Evolutionary conservation across 30 jellyfish, hydroid and myxozoan species (phyloP).

Genomic region (Haliclystus octoradiatus): DNA sequence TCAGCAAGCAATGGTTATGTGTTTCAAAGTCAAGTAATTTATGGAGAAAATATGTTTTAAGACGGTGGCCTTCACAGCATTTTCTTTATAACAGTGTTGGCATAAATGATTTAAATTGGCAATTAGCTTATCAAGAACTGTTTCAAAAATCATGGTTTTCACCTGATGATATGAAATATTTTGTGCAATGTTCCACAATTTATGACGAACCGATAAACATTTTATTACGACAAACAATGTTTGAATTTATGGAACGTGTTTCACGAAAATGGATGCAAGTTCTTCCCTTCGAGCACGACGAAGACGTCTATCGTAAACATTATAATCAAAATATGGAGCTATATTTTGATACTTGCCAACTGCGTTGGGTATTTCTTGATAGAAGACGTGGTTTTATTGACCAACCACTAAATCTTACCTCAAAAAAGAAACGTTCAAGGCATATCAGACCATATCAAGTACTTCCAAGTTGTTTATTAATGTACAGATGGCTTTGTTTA

Average conservation of each 20-base stretch:
- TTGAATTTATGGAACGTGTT: conserved; percentile 37
- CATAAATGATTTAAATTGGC: conserved; percentile 56
- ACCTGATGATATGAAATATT: conserved; percentile 93
- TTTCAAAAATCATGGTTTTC: conserved; percentile 69
- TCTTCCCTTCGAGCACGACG: conserved; percentile 72
- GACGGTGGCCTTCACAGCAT: conserved; percentile 87
- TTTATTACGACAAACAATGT: conserved; percentile 61
- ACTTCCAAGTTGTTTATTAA: conserved; percentile 86
- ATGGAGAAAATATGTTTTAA: conserved; percentile 66
- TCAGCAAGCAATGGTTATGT: conserved; percentile 71
- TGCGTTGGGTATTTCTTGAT: conserved; percentile 87
- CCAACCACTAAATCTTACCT: conserved; percentile 42
- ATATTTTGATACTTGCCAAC: conserved; percentile 52
- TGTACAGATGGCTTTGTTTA: conserved; percentile 91
- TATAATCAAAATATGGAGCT: conserved; percentile 85
- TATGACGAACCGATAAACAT: conserved; percentile 65
- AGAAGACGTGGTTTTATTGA: conserved; percentile 82
- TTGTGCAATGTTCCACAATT: conserved; percentile 75
- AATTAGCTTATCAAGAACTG: conserved; percentile 49
- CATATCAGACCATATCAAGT: conserved; percentile 97
- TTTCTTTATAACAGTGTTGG: conserved; percentile 56
- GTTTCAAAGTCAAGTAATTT: conserved; percentile 56
- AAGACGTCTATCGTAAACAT: conserved; percentile 1
- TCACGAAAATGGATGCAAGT: conserved; percentile 92
- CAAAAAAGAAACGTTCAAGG: conserved; percentile 32